Evolutionary conservation across 2,888 invertebrate species (phyloP), one percentile per base, ranked within the genome.

Genomic region (Thymelicus sylvestris): DNA sequence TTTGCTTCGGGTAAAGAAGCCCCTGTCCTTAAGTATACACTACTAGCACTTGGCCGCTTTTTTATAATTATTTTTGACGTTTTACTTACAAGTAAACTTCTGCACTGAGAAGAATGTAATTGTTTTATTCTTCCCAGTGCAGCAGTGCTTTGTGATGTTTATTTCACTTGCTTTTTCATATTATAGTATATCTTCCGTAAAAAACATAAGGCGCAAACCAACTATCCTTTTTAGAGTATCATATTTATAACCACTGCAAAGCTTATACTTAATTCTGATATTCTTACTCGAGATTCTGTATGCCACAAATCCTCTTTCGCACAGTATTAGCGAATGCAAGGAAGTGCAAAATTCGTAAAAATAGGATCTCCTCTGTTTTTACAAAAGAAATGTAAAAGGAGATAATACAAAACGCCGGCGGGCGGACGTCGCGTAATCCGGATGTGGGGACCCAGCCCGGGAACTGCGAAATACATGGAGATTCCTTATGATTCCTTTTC

Each of bases 341-440:
- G 71, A 69, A 74, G 74, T 72, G 74, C 73, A 74, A 74, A 77
- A 78, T 74, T 76, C 66, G 71, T 75, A 75, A 76, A 78, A 77
- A 67, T 72, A 72, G 70, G 74, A 72, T 70, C 41, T 66, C 65
- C 70, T 73, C 77, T 79, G 77, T 79, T 80, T 82, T 81, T 80
- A 72, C 78, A 74, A 79, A 82, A 79, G 80, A 78, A 85, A 83
- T 85, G 80, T 83, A 82, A 80, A 80, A 81, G 77, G 78, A 84
- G 86, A 88, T 88, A 88, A 86, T 86, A 87, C 81, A 82, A 83
- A 87, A 83, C 78, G 83, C 81, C 75, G 79, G 76, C 73, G 77
- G 77, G 78, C 73, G 76, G 75, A 79, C 74, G 80, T 78, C 75
- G 78, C 79, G 79, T 83, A 86, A 86, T 84, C 83, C 84, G 78